phyloP scores from a whole-genome alignment of 1,140 invertebrate species.

The Magallana ariakensis region DNA sequence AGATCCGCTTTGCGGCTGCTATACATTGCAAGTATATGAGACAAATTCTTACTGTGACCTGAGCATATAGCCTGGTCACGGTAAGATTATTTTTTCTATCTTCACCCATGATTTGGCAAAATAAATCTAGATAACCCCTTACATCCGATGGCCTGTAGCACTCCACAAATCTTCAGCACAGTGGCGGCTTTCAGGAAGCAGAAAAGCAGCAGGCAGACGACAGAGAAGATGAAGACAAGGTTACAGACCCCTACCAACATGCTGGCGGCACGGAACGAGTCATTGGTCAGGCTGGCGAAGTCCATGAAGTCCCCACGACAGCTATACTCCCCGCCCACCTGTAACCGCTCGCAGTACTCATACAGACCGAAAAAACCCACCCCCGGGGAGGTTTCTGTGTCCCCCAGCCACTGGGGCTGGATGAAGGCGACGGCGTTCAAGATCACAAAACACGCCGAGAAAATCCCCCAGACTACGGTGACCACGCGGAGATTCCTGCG shows the following conservation, averaged over 20 bases:
- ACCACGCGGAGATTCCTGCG: slow-evolving; percentile 97
- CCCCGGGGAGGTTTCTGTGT: slow-evolving; percentile 87
- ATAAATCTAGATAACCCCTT: slow-evolving; percentile 70
- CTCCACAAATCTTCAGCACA: slow-evolving; percentile 93
- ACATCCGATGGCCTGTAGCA: slow-evolving; percentile 95
- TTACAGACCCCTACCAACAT: slow-evolving; percentile 93
- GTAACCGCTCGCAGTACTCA: slow-evolving; percentile 86
- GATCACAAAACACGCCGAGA: slow-evolving; percentile 96
- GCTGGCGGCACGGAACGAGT: slow-evolving; percentile 89
- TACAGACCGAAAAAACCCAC: slow-evolving; percentile 96
- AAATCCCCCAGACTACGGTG: slow-evolving; percentile 97
- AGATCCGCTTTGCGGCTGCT: too few species aligned
- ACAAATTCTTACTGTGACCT: too few species aligned
- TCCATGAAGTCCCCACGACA: slow-evolving; percentile 92
- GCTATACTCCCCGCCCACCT: slow-evolving; percentile 77
- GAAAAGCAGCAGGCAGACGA: slow-evolving; percentile 90
- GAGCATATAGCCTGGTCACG: too few species aligned
- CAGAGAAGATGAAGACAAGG: slow-evolving; percentile 89
- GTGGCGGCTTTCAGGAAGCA: slow-evolving; percentile 96
- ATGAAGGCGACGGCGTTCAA: slow-evolving; percentile 96
- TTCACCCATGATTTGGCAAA: too few species aligned
- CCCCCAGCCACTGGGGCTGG: slow-evolving; percentile 96
- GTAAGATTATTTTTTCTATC: too few species aligned
- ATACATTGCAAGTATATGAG: too few species aligned
- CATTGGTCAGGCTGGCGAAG: slow-evolving; percentile 89